Evolutionary conservation across 2,113 vertebrate species (phyloP).

Genomic region (Centropus unirufus): DNA sequence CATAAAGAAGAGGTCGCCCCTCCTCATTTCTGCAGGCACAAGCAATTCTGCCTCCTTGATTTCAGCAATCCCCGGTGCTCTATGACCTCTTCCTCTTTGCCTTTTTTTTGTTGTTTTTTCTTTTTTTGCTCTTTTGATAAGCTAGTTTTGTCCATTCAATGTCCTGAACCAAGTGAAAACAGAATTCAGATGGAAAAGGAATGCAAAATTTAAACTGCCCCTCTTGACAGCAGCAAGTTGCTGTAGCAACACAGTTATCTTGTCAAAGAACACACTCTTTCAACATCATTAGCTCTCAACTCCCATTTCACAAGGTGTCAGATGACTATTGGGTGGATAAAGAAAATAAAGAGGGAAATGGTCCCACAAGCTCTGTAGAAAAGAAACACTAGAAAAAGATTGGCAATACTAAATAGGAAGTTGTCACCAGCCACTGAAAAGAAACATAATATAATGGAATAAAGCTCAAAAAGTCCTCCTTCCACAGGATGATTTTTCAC

Average conservation of each 20-base stretch:
- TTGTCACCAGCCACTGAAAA: constrained; percentile 1
- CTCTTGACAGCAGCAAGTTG: not conserved
- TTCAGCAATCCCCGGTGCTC: not conserved
- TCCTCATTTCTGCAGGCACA: not conserved
- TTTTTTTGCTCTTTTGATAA: not conserved
- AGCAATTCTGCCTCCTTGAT: not conserved
- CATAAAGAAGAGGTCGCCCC: not conserved
- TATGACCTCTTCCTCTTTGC: not conserved
- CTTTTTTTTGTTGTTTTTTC: not conserved
- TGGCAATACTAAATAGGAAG: not conserved
- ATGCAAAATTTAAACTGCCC: not conserved
- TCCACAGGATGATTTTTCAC: not conserved
- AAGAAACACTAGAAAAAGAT: not conserved
- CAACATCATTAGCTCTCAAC: not conserved
- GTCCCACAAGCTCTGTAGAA: not conserved
- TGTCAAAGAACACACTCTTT: constrained; percentile 3
- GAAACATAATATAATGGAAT: not conserved
- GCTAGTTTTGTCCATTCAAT: not conserved
- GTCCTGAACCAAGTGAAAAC: not conserved
- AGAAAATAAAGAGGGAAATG: constrained; percentile 7
- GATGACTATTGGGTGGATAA: not conserved
- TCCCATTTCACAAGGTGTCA: constrained; percentile 21
- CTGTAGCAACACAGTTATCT: not conserved
- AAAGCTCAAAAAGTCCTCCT: not conserved
- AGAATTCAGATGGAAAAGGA: not conserved